Conservation (phyloP, 2,888 invertebrate genomes). For the Iselma pallidipennis region DNA sequence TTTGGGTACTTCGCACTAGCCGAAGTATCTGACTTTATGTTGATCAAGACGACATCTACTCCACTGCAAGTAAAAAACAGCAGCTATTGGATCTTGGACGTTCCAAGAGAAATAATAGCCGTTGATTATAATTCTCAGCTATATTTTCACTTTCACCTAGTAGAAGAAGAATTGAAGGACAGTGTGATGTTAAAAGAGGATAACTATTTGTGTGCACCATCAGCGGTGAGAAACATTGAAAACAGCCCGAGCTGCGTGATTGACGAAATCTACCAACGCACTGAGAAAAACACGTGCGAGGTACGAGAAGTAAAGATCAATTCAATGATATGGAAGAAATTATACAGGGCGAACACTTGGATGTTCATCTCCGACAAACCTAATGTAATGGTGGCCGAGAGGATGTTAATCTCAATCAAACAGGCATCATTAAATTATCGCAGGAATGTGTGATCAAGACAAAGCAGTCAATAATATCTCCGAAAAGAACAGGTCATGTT, state of each 20-base stretch:
- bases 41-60: not conserved
- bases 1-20: not conserved
- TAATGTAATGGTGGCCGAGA: not conserved
- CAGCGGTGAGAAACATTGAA: not conserved
- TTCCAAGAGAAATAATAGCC: not conserved
- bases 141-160: slow-evolving; percentile 2
- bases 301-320: not conserved
- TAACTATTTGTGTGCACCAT: slow-evolving; percentile 6
- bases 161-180: not conserved
- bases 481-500: too few relatives aligned
- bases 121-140: slow-evolving; percentile 10
- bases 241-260: slow-evolving; percentile 4
- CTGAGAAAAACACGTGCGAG: not conserved
- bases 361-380: not conserved
- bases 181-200: not conserved
- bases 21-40: not conserved
- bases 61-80: not conserved
- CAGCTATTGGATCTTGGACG: not conserved
- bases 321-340: not conserved
- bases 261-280: slow-evolving; percentile 5
- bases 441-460: too few relatives aligned
- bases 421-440: too few relatives aligned
- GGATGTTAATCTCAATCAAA: too few relatives aligned
- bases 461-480: too few relatives aligned
- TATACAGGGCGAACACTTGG: slow-evolving; percentile 7